Base-by-base conservation (phyloP, 2,113 vertebrate species). In the Sylvilagus bachmani region DNA sequence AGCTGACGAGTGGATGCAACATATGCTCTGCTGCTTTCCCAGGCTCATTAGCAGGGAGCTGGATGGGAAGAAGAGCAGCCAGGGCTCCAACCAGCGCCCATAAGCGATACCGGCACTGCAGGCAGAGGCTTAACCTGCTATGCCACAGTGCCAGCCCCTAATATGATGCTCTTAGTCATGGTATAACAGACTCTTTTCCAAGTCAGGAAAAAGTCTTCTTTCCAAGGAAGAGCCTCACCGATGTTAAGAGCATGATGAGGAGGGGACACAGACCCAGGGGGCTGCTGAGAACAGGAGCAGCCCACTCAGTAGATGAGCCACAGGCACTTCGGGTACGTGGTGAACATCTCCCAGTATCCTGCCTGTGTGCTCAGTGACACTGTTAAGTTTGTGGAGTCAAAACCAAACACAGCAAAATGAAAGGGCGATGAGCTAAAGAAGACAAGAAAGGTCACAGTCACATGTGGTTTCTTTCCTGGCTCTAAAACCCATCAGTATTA, bases 301-400 rank as follows among this genome's bases (percentile, higher is more conserved):
- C 55, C 19, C 14, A 17, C 44, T 44, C 44, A 44, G 44, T 44
- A 44, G 6, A 6, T 44, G 44, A 44, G 44, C 44, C 44, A 6
- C 44, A 44, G 44, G 8, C 2, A 27, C 62, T 6, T 12, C 2
- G 4, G 0, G 44, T 31, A 25, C 51, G 2, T 2, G 31, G 58
- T 0, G 2, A 25, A 5, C 4, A 2, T 17, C 64, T 58, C 27
- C 38, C 10, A 0, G 7, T 0, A 1, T 16, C 19, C 1, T 2
- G 58, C 36, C 62, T 36, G 24, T 2, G 1, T 11, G 24, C 24
- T 36, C 29, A 25, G 3, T 1, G 3, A 31, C 19, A 4, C 21
- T 8, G 61, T 16, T 27, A 4, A 9, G 31, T 38, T 24, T 38
- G 61, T 27, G 31, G 16, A 27, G 33, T 36, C 64, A 86, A 49